A percentile compares a stretch with the other conserved stretches of the same genome.
These are phyloP conservation scores for Orthosia gracilis DNA, from an alignment of 2,888 invertebrate genomes.

Conservation along the genomic window DNA sequence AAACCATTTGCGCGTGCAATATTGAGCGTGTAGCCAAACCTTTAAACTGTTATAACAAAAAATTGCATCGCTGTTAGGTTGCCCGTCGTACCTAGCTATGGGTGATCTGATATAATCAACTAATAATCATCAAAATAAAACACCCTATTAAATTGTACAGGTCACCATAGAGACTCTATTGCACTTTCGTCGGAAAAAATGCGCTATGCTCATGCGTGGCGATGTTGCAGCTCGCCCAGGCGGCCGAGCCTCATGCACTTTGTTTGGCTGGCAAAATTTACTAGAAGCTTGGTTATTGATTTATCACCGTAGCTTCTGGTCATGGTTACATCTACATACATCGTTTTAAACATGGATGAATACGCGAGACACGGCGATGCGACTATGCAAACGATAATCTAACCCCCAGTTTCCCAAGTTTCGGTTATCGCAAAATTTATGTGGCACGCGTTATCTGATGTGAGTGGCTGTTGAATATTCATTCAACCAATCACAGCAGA, in stretches of 20 bases:
- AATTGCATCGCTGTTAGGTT: too few relatives aligned
- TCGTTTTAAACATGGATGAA: background rate
- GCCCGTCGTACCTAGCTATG: too few relatives aligned
- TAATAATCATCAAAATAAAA: background rate
- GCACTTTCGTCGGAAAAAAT: constrained; percentile 2
- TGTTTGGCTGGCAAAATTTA: constrained; percentile 15
- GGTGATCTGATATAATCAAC: too few relatives aligned
- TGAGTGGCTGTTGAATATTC: too few relatives aligned
- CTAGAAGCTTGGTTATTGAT: constrained; percentile 14
- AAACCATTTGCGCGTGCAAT: too few relatives aligned
- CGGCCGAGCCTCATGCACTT: background rate
- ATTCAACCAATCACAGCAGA: too few relatives aligned
- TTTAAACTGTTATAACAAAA: too few relatives aligned
- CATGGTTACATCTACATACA: background rate
- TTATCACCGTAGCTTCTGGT: background rate
- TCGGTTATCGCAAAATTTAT: too few relatives aligned
- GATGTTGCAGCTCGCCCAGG: too few relatives aligned
- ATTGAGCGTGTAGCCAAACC: too few relatives aligned
- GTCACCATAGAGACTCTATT: constrained; percentile 1
- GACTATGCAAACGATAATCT: background rate
- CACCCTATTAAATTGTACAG: background rate
- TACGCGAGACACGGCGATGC: background rate
- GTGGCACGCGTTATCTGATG: too few relatives aligned
- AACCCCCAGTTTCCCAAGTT: too few relatives aligned
- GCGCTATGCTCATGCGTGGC: constrained; percentile 18